Base-by-base conservation (phyloP, 2,888 invertebrate species). In the Oligia fasciuncula region DNA sequence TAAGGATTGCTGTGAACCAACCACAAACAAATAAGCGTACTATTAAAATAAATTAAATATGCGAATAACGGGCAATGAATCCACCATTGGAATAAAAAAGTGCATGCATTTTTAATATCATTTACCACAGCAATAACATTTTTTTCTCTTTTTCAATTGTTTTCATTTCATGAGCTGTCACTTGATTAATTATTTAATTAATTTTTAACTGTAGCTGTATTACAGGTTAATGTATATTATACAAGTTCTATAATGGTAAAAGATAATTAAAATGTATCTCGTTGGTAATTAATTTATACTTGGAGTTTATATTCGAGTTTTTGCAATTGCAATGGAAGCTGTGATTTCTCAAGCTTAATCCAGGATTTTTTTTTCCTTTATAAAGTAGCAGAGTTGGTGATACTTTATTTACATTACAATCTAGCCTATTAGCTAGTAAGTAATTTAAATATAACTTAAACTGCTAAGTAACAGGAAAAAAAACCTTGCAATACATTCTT, bases 21-120 rank as follows among this genome's bases (percentile, higher is more conserved):
- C 74, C 70, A 69, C 77, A 83, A 77, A 77, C 72, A 81, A 80
- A 77, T 67, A 78, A 43, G 19, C 40, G 23, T n/a, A 46, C 46
- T 46, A 51, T 80, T 13, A 57, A 71, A 68, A 46, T 40, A 65
- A 60, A 54, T 67, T 60, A 62, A 80, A 40, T 35, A 57, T 46
- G 3, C 9, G 11, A 46, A 70, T 23, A 57, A 57, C 17, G 17
- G 54, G n/a, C 23, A 67, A 67, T 29, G 5, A 62, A n/a, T n/a
- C 57, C 4, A 60, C 57, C n/a, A 13, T 29, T 62, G 14, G n/a
- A 11, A 60, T n/a, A 60, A 65, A 57, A 35, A 65, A 54, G 2
- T 35, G 9, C 0, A 29, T 51, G n/a, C 14, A 23, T 23, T 51
- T 66, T 8, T 49, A n/a, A n/a, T n/a, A 14, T 17, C 1, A 13